Evolutionary conservation across 2,888 invertebrate species (phyloP).

Genomic region (Branchellion lobata): DNA sequence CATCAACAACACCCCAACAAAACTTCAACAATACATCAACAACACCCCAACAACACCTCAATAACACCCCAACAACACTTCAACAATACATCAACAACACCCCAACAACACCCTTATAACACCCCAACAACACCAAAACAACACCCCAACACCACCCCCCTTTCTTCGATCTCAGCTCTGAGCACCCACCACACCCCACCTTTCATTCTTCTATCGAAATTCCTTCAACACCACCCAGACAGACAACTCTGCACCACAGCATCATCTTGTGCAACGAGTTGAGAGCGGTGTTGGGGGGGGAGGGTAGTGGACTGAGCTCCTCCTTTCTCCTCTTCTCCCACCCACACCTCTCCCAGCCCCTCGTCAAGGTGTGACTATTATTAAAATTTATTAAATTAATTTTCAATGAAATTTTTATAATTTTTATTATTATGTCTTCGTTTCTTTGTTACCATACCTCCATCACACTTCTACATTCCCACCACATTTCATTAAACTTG

Average conservation of each 20-base stretch:
- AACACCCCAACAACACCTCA: not conserved
- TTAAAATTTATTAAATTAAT: not conserved
- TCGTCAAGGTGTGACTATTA: not conserved
- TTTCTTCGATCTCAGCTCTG: not conserved
- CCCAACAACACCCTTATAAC: no score
- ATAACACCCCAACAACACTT: not conserved
- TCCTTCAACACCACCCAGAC: slow-evolving; percentile 4
- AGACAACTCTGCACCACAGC: not conserved
- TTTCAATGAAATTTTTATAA: not conserved
- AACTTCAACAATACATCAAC: not conserved
- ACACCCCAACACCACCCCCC: not conserved
- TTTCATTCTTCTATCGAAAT: no score
- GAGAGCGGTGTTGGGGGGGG: not conserved
- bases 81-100: no score
- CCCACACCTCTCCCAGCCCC: not conserved
- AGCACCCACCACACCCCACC: no score
- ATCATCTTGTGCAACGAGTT: not conserved
- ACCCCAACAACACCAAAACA: not conserved
- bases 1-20: no score
- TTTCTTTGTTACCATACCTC: no score
- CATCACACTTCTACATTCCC: not conserved
- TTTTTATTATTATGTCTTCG: not conserved
- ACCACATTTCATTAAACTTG: not conserved
- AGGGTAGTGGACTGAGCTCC: not conserved
- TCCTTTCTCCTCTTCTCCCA: not conserved